Conservation (phyloP, 2,113 vertebrate species). For the Corythornis cristatus region DNA sequence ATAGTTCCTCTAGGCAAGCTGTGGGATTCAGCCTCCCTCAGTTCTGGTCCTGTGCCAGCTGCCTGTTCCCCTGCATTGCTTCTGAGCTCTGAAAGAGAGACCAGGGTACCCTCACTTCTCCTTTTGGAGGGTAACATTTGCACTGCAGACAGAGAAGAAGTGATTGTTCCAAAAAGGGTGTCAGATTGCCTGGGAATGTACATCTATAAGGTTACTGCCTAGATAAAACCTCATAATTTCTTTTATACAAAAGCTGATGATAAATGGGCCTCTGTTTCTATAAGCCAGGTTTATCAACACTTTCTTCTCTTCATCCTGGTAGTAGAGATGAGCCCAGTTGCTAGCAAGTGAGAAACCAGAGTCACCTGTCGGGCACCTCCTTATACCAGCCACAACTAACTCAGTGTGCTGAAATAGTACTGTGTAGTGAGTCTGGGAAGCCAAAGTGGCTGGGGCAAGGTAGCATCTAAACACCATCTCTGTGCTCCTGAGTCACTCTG, state of each 20-base stretch:
- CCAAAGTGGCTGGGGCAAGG: neutral
- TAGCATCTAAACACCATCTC: rapidly evolving
- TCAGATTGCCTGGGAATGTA: rapidly evolving
- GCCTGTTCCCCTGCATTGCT: neutral
- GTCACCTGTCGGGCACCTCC: neutral
- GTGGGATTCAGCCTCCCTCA: neutral
- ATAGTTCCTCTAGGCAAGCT: constrained; percentile 1
- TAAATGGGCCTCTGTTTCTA: neutral
- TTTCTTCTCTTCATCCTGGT: neutral
- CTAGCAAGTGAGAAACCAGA: neutral
- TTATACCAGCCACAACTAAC: neutral
- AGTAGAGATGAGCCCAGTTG: neutral
- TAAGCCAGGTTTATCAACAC: neutral
- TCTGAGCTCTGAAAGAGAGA: neutral
- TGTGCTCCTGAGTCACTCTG: neutral
- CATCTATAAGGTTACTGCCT: neutral
- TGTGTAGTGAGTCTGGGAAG: rapidly evolving
- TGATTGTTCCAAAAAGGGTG: neutral
- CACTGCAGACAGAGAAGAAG: neutral
- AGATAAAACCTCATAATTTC: neutral
- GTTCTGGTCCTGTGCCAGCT: constrained; percentile 12
- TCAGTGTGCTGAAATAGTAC: rapidly evolving
- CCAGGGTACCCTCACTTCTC: rapidly evolving
- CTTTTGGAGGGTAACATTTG: neutral
- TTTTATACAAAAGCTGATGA: neutral